These are phyloP conservation scores for Drosophila picticornis DNA, from an alignment of 2,888 invertebrate species.

Conservation along the genomic window DNA sequence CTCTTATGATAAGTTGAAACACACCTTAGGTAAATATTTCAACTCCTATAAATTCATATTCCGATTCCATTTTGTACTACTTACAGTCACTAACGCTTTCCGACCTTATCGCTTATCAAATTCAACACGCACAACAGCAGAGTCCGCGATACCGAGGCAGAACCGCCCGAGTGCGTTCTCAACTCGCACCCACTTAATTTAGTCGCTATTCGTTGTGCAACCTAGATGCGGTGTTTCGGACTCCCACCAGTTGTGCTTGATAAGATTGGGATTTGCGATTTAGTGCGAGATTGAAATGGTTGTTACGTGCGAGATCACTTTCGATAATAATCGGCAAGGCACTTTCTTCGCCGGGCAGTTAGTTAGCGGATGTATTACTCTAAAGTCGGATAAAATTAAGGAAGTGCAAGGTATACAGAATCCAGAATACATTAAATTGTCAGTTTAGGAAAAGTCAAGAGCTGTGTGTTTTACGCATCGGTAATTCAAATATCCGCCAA, in stretches of 20 bases:
- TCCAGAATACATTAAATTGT: background rate
- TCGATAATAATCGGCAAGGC: constrained; percentile 81
- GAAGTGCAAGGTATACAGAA: constrained; percentile 79
- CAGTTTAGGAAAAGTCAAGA: constrained; percentile 6
- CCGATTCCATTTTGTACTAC: constrained; percentile 50
- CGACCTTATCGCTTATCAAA: constrained; percentile 71
- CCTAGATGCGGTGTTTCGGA: constrained; percentile 33
- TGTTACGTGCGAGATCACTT: constrained; percentile 83
- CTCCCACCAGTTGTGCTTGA: background rate
- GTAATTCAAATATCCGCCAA: constrained; percentile 19
- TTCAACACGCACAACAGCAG: constrained; percentile 23
- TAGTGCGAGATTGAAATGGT: constrained; percentile 73
- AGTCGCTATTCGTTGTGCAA: constrained; percentile 53
- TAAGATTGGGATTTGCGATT: constrained; percentile 12
- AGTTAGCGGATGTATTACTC: constrained; percentile 75
- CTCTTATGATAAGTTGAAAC: constrained; percentile 33
- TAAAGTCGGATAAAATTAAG: constrained; percentile 77
- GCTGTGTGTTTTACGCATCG: constrained; percentile 18
- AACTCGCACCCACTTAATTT: constrained; percentile 43
- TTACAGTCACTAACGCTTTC: constrained; percentile 10
- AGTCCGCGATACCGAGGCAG: constrained; percentile 24
- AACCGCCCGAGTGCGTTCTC: constrained; percentile 17
- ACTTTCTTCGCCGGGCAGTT: constrained; percentile 84
- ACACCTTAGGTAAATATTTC: background rate
- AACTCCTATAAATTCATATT: constrained; percentile 57